Evolutionary conservation across 2,888 invertebrate species (phyloP).

Genomic region (Drosophila gaucha): DNA sequence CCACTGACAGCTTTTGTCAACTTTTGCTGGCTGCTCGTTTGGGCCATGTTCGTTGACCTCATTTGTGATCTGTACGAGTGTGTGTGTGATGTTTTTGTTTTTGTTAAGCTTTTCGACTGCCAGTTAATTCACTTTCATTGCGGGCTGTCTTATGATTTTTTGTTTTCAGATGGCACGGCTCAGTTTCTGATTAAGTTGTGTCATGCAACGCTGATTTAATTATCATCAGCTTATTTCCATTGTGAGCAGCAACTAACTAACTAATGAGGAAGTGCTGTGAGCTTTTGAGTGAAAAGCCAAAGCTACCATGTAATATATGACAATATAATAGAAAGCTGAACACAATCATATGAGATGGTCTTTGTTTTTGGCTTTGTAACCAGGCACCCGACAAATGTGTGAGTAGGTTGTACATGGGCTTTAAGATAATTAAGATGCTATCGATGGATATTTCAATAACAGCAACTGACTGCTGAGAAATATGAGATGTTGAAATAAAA

Average conservation of each 20-base stretch:
- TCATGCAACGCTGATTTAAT: constrained; percentile 79
- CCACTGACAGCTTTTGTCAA: constrained; percentile 66
- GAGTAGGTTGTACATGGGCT: constrained; percentile 32
- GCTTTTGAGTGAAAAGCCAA: constrained; percentile 52
- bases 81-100: constrained; percentile 27
- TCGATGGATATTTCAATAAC: constrained; percentile 15
- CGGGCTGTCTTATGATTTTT: constrained; percentile 13
- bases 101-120: constrained; percentile 42
- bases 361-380: constrained; percentile 5
- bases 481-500: neutral
- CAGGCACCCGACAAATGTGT: constrained; percentile 25
- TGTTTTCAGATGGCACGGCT: constrained; percentile 50
- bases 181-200: constrained; percentile 78
- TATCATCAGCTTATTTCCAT: constrained; percentile 64
- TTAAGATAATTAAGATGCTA: constrained; percentile 27
- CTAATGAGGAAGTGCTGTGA: constrained; percentile 71
- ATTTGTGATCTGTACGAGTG: constrained; percentile 33
- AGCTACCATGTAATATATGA: constrained; percentile 48
- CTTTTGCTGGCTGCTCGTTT: constrained; percentile 46
- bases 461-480: neutral
- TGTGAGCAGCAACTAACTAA: constrained; percentile 52
- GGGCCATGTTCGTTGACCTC: constrained; percentile 71
- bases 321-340: constrained; percentile 54
- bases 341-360: constrained; percentile 4
- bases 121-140: constrained; percentile 75